A percentile compares a stretch with the other conserved stretches of the same genome.
Conservation (phyloP, 2,797 vertebrate genomes). For the Argentina silus region DNA sequence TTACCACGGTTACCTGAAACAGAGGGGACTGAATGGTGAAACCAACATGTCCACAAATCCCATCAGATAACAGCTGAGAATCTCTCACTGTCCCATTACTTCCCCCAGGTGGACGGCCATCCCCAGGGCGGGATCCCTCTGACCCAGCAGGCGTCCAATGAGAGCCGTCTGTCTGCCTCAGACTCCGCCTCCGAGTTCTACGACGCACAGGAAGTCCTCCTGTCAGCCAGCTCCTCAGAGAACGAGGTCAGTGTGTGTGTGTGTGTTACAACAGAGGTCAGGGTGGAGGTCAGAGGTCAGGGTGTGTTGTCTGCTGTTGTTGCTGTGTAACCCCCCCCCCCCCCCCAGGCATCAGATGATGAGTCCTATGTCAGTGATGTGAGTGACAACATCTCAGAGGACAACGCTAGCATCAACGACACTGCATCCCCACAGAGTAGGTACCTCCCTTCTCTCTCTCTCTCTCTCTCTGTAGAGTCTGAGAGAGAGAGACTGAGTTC, state of each 20-base stretch:
- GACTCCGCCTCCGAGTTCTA: constrained; percentile 99
- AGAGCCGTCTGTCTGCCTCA: constrained; percentile 98
- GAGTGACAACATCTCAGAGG: constrained; percentile 99
- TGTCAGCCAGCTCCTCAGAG: constrained; percentile 98
- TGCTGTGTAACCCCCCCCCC: too few species aligned
- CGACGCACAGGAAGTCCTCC: constrained; percentile 97
- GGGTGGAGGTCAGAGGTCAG: too few species aligned
- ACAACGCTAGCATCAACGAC: constrained; percentile 98
- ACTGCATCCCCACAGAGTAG: constrained; percentile 97
- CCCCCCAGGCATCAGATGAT: constrained; percentile 94
- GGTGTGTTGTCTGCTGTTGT: too few species aligned
- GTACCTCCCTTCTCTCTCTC: constrained; percentile 36
- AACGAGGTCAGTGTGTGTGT: constrained; percentile 85
- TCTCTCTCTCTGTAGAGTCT: too few species aligned
- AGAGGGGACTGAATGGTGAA: too few species aligned
- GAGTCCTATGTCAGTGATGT: constrained; percentile 99
- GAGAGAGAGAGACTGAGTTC: too few species aligned
- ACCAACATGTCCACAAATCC: too few species aligned
- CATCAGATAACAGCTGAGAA: too few species aligned
- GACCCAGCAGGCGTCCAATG: constrained; percentile 95
- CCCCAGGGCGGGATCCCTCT: constrained; percentile 90
- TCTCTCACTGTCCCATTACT: too few species aligned
- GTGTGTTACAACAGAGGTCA: too few species aligned
- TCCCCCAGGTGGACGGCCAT: too few species aligned
- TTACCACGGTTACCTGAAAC: constrained; percentile 16